Percentiles rank a stretch among this genome's conserved stretches.
phyloP scores from a whole-genome alignment of 2,113 vertebrate species.

The Notarius lentiginosus region DNA sequence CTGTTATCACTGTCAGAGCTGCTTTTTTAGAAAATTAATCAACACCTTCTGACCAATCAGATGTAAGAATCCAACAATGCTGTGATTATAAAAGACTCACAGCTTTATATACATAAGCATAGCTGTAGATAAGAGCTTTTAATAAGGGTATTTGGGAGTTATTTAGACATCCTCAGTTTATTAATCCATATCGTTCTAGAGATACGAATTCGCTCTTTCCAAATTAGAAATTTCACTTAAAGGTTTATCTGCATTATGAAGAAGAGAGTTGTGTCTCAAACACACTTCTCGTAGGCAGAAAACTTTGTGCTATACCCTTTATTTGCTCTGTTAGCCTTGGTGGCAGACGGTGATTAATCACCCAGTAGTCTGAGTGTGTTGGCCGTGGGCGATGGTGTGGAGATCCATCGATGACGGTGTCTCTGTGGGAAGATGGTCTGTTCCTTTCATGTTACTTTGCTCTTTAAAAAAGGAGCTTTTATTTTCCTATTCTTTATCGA shows the following conservation, averaged over 20 bases:
- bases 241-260: not conserved
- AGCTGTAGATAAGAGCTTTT: not conserved
- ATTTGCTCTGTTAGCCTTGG: conserved; percentile 31
- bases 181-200: not conserved
- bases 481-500: too few relatives aligned
- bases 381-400: conserved; percentile 41
- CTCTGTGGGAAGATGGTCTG: conserved; percentile 44
- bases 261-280: not conserved
- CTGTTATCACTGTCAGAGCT: not conserved
- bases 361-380: conserved; percentile 15
- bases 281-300: conserved; percentile 16
- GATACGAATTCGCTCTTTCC: not conserved
- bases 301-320: conserved; percentile 13
- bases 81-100: not conserved
- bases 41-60: not conserved
- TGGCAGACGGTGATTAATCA: conserved; percentile 35
- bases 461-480: not conserved
- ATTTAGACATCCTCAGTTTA: not conserved
- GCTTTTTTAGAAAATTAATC: not conserved
- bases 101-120: not conserved
- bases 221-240: not conserved
- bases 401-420: conserved; percentile 42
- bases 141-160: not conserved
- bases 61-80: not conserved
- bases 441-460: conserved; percentile 15